Evolutionary conservation across 2,113 vertebrate genomes (phyloP).

Genomic region (Anhinga anhinga): DNA sequence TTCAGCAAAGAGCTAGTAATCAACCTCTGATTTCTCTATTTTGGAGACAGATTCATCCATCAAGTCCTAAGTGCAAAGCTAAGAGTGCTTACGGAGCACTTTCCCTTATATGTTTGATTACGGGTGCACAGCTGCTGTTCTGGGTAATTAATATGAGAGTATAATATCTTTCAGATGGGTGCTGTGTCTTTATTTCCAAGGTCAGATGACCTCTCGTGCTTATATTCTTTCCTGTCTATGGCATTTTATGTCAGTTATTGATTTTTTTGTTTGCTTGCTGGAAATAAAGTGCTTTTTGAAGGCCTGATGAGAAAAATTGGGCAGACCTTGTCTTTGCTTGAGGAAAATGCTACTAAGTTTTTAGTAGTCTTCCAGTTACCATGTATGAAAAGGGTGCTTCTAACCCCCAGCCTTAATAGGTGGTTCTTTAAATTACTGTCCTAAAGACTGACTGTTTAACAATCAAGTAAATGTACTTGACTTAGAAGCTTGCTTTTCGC

Average conservation of each 20-base stretch:
- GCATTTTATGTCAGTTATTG: not conserved
- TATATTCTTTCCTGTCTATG: not conserved
- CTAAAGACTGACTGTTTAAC: not conserved
- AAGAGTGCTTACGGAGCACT: not conserved
- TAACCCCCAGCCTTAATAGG: not conserved
- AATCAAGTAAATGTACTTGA: not conserved
- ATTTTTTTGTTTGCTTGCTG: not conserved
- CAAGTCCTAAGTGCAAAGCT: not conserved
- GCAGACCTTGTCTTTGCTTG: not conserved
- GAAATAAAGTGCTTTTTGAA: not conserved
- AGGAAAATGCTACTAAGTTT: not conserved
- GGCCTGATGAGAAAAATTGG: not conserved
- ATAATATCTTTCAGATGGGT: not conserved
- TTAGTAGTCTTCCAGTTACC: not conserved
- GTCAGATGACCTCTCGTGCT: not conserved
- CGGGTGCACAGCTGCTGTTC: slow-evolving; percentile 14
- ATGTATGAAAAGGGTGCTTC: not conserved
- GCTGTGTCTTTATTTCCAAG: slow-evolving; percentile 7
- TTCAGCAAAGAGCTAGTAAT: not conserved
- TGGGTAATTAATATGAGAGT: slow-evolving; percentile 7
- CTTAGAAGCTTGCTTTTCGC: not conserved
- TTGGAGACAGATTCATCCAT: not conserved
- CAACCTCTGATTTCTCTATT: not conserved
- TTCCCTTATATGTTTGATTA: slow-evolving; percentile 29
- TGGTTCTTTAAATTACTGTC: not conserved